A percentile compares a stretch with the other conserved stretches of the same genome.
phyloP scores from a whole-genome alignment of 1,140 invertebrate genomes.

The Eurosta solidaginis region DNA sequence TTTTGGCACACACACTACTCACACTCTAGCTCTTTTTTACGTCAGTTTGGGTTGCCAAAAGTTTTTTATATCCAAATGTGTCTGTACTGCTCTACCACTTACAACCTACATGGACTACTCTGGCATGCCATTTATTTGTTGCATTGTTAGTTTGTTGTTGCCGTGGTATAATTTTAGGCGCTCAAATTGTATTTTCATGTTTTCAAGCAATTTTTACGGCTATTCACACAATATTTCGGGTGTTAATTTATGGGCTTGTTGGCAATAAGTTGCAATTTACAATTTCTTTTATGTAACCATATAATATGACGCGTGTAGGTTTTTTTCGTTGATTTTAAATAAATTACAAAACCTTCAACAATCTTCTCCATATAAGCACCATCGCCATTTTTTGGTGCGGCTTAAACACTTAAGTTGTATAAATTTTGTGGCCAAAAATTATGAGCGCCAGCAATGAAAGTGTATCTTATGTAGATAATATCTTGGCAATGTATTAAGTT shows the following conservation, averaged over 20 bases:
- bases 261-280: constrained; percentile 26
- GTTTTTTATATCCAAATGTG: not conserved
- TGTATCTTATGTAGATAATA: not conserved
- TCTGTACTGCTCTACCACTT: not conserved
- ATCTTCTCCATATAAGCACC: not conserved
- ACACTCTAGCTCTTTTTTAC: not conserved
- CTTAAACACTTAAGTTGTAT: constrained; percentile 8
- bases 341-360: not conserved
- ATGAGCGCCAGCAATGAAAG: not conserved
- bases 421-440: not conserved
- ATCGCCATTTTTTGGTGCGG: too few species aligned
- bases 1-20: not conserved
- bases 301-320: not conserved
- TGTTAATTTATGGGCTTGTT: constrained; percentile 24
- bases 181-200: constrained; percentile 22
- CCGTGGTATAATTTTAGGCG: constrained; percentile 13
- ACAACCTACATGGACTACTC: not conserved
- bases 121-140: not conserved
- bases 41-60: not conserved
- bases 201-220: constrained; percentile 5
- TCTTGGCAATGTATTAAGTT: not conserved
- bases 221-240: constrained; percentile 12
- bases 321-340: not conserved
- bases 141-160: not conserved
- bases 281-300: constrained; percentile 3